A percentile compares a stretch with the other conserved stretches of the same genome.
These are phyloP conservation scores for Tetragonula carbonaria DNA, from an alignment of 2,888 invertebrate species.

Conservation along the genomic window DNA sequence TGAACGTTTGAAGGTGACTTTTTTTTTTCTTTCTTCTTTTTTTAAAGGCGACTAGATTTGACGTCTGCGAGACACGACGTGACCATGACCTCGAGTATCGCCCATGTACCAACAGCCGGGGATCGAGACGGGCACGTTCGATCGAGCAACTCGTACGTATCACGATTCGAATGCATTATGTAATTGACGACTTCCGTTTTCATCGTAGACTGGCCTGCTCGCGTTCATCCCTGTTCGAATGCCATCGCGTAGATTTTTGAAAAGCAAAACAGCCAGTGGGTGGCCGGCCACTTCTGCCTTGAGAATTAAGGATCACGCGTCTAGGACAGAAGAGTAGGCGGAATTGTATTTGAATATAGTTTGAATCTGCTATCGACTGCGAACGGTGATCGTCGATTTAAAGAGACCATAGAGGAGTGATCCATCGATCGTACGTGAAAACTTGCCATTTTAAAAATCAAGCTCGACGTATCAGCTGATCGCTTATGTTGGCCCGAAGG, in stretches of 20 bases:
- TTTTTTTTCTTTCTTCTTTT: conserved; percentile 5
- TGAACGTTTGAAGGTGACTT: not conserved
- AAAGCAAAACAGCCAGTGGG: conserved; percentile 67
- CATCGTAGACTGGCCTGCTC: not conserved
- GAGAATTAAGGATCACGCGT: conserved; percentile 52
- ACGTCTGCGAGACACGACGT: conserved; percentile 53
- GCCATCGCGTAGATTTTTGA: conserved; percentile 36
- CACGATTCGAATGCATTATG: conserved; percentile 70
- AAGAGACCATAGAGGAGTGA: not conserved
- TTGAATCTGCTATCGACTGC: conserved; percentile 64
- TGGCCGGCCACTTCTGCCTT: conserved; percentile 56
- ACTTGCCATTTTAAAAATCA: not conserved
- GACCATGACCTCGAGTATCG: conserved; percentile 74
- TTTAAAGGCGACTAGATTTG: conserved; percentile 21
- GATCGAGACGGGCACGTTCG: conserved; percentile 20
- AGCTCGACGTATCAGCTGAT: not conserved
- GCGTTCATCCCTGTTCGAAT: conserved; percentile 7
- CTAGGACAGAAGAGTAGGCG: conserved; percentile 48
- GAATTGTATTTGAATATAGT: conserved; percentile 74
- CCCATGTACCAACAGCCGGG: conserved; percentile 25
- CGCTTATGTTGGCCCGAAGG: not conserved
- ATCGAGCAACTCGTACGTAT: conserved; percentile 36
- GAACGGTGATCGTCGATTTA: conserved; percentile 49
- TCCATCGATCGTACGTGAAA: not conserved
- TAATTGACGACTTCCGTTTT: conserved; percentile 64